Evolutionary conservation across 2,888 invertebrate species (phyloP).

Genomic region (Scelioninae gen. 2): DNA sequence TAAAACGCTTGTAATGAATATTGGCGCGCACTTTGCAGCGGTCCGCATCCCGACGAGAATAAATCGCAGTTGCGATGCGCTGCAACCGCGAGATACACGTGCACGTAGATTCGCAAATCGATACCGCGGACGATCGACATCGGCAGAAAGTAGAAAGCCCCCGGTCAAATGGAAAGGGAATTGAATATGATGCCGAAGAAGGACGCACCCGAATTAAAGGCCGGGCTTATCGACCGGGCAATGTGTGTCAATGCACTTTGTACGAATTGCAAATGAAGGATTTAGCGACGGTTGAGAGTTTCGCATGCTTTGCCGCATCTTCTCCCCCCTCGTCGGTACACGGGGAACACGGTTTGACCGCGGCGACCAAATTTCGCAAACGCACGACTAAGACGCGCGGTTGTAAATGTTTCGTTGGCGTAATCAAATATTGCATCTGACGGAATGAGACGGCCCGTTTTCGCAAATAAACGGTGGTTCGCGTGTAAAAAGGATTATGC

Average conservation of each 20-base stretch:
- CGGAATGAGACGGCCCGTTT: too few relatives aligned
- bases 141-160: constrained; percentile 57
- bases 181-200: constrained; percentile 18
- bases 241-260: constrained; percentile 25
- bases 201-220: constrained; percentile 31
- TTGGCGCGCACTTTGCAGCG: constrained; percentile 46
- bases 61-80: constrained; percentile 43
- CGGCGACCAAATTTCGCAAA: too few relatives aligned
- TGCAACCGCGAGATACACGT: constrained; percentile 5
- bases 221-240: constrained; percentile 30
- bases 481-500: too few relatives aligned
- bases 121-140: constrained; percentile 49
- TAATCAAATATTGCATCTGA: too few relatives aligned
- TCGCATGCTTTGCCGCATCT: too few relatives aligned
- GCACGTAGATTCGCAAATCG: constrained; percentile 44
- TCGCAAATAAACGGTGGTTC: too few relatives aligned
- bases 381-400: too few relatives aligned
- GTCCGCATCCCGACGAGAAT: constrained; percentile 42
- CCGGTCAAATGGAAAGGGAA: constrained; percentile 40
- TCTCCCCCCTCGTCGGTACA: too few relatives aligned
- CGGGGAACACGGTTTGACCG: too few relatives aligned
- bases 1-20: constrained; percentile 57
- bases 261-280: constrained; percentile 27
- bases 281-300: too few relatives aligned
- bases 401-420: too few relatives aligned